These are phyloP conservation scores for Pyrrhosoma nymphula DNA, from an alignment of 2,888 invertebrate species.

Conservation along the genomic window DNA sequence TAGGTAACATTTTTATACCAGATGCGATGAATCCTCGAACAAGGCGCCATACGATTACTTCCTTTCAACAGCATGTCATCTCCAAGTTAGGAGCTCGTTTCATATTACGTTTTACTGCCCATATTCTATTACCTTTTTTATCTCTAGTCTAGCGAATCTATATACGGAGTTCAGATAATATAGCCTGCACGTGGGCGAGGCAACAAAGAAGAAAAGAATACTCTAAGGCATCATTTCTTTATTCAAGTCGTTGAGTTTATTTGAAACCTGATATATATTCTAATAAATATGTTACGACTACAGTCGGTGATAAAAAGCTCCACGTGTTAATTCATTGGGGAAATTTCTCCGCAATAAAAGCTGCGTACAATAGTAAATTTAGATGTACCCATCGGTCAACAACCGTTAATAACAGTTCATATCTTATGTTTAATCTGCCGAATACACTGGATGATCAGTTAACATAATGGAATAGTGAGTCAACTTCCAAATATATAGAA, in stretches of 20 bases:
- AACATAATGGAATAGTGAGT: no score
- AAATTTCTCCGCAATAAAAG: no score
- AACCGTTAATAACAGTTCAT: not conserved
- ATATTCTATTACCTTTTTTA: not conserved
- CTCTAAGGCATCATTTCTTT: not conserved
- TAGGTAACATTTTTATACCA: not conserved
- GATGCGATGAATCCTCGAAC: not conserved
- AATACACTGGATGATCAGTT: not conserved
- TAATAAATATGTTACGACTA: no score
- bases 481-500: no score
- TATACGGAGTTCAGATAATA: not conserved
- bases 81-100: not conserved
- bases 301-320: not conserved
- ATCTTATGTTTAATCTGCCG: not conserved
- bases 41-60: not conserved
- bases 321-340: no score
- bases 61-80: not conserved
- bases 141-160: not conserved
- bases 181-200: not conserved
- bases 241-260: no score
- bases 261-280: not conserved
- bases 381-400: not conserved
- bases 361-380: not conserved
- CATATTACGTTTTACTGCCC: not conserved
- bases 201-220: not conserved